Evolutionary conservation across 2,888 invertebrate species (phyloP), one percentile per base, ranked within the genome.

Genomic region (Gortyna flavago): DNA sequence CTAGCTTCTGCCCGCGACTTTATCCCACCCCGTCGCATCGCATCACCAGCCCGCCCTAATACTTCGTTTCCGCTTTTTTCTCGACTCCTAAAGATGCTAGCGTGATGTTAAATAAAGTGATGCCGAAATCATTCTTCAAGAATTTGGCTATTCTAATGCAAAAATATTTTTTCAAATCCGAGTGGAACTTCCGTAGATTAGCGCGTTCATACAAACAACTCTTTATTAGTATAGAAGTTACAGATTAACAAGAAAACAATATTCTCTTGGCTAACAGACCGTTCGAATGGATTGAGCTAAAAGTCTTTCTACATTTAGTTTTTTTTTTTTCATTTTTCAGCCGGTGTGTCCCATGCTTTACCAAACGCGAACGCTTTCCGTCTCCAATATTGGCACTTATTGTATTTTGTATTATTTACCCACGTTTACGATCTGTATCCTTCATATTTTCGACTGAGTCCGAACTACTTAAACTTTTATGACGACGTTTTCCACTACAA

Each of bases 321-420:
- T 35, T 0, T n/a, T 21, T 18, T 29, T 41, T 67, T 32, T 68
- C 0, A 11, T 41, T 64, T 62, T 59, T 0, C 41, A 0, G 84
- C 48, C 83, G 76, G 86, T 95, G 89, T 89, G 72, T 68, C 89
- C 2, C 87, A 65, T 85, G 3, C 94, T 80, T 91, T 72, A 81
- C 5, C 64, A 73, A 84, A 89, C 89, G 88, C 89, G 91, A 90
- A 90, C 90, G 91, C 89, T 90, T 90, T 91, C 90, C 91, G 91
- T 92, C 94, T 92, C 89, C 94, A 94, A 95, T 96, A 96, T 95
- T 92, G 94, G 93, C 95, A 96, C 95, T 96, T 96, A 96, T 96
- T 96, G 96, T 96, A 96, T 96, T 96, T 96, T 96, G 96, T 96
- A 96, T 95, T 96, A 96, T 96, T 96, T 96, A 96, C 96, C 94